phyloP scores from a whole-genome alignment of 2,888 invertebrate species.

The Patella depressa region DNA sequence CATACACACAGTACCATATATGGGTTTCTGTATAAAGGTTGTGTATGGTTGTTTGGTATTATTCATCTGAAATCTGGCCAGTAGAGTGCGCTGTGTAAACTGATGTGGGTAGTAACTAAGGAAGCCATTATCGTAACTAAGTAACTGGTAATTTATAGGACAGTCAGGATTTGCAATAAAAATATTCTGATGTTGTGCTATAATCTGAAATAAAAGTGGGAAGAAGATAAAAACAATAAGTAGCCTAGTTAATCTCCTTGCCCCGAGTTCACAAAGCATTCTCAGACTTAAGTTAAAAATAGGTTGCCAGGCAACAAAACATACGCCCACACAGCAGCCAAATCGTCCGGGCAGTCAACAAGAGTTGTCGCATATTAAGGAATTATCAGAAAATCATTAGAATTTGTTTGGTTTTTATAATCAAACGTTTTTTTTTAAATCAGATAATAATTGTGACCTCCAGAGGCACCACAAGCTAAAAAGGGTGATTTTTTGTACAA shows the following conservation, averaged over 20 bases:
- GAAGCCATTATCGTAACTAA: constrained; percentile 81
- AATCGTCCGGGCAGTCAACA: too few species aligned
- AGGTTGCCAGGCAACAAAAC: too few species aligned
- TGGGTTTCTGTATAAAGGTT: constrained; percentile 78
- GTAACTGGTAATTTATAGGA: constrained; percentile 65
- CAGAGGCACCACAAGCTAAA: too few species aligned
- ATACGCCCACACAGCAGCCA: too few species aligned
- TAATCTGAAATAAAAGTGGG: constrained; percentile 60
- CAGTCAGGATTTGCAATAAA: constrained; percentile 32
- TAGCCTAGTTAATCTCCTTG: not conserved
- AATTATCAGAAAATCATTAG: too few species aligned
- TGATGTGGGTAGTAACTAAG: constrained; percentile 77
- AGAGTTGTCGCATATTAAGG: too few species aligned
- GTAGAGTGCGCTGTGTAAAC: constrained; percentile 77
- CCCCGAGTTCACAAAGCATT: too few species aligned
- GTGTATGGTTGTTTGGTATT: constrained; percentile 73
- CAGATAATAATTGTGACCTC: too few species aligned
- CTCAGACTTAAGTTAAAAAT: too few species aligned
- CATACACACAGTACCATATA: constrained; percentile 75
- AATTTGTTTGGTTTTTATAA: too few species aligned
- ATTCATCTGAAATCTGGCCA: constrained; percentile 78
- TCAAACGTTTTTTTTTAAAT: too few species aligned
- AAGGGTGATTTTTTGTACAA: too few species aligned
- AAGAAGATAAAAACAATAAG: not conserved
- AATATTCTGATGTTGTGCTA: constrained; percentile 56